phyloP scores from a whole-genome alignment of 2,888 invertebrate genomes.

The Alsophila aescularia region DNA sequence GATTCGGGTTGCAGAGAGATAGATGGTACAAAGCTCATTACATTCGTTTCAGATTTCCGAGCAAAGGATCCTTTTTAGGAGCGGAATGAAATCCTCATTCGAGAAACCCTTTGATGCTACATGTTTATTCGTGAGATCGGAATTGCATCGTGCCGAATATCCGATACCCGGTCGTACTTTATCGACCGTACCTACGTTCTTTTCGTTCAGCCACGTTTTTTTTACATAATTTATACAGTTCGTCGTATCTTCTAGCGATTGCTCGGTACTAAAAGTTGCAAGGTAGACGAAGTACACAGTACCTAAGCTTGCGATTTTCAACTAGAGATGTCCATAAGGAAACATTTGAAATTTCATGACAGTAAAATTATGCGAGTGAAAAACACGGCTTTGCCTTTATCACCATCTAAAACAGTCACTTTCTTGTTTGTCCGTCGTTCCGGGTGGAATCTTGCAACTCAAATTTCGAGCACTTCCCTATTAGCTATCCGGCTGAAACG shows the following conservation, averaged over 20 bases:
- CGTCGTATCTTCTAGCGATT: constrained; percentile 55
- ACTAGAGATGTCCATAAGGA: too few relatives aligned
- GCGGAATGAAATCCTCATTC: constrained; percentile 34
- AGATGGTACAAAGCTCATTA: constrained; percentile 38
- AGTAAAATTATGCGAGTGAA: too few relatives aligned
- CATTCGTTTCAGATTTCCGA: constrained; percentile 37
- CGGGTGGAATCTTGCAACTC: too few relatives aligned
- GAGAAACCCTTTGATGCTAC: constrained; percentile 39
- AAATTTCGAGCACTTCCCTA: too few relatives aligned
- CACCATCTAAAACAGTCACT: too few relatives aligned
- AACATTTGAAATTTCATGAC: too few relatives aligned
- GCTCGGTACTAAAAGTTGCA: constrained; percentile 40
- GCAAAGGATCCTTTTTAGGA: constrained; percentile 39
- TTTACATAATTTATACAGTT: constrained; percentile 65
- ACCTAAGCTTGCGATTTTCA: neutral
- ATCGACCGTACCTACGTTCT: constrained; percentile 30
- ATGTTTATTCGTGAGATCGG: constrained; percentile 40
- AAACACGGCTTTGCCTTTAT: too few relatives aligned
- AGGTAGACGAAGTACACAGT: constrained; percentile 1
- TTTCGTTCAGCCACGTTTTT: constrained; percentile 38
- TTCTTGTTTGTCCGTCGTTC: too few relatives aligned
- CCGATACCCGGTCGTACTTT: constrained; percentile 26
- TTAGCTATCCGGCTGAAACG: too few relatives aligned
- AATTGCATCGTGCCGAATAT: constrained; percentile 39
- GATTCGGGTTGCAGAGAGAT: constrained; percentile 29